Percentiles rank a stretch among this genome's conserved stretches.
These are phyloP conservation scores for Rhabdomys dilectus DNA, from an alignment of 2,113 vertebrate genomes.

Conservation along the genomic window DNA sequence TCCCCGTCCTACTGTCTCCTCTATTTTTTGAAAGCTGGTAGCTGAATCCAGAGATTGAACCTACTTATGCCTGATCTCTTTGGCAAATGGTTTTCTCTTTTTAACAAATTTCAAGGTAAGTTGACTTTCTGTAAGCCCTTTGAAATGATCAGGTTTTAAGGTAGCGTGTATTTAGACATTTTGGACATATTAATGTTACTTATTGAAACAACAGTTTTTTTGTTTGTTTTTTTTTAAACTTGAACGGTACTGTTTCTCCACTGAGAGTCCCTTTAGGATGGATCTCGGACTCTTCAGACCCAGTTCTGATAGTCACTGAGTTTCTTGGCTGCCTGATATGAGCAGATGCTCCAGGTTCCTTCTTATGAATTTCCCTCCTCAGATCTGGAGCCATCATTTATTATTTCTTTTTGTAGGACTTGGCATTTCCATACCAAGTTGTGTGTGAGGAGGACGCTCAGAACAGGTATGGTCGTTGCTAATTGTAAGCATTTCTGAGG, in stretches of 20 bases:
- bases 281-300: not conserved
- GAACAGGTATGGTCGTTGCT: not conserved
- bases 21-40: not conserved
- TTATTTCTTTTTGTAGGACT: not conserved
- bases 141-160: not conserved
- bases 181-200: not conserved
- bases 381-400: not conserved
- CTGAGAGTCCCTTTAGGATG: not conserved
- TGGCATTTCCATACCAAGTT: not conserved
- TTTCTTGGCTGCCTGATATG: not conserved
- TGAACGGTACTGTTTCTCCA: not conserved
- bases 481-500: not conserved
- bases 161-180: not conserved
- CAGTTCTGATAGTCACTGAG: no score
- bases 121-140: not conserved
- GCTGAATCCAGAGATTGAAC: not conserved
- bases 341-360: not conserved
- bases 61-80: not conserved
- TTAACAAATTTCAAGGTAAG: not conserved
- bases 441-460: not conserved
- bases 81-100: not conserved
- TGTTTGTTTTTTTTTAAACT: not conserved
- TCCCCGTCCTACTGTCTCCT: no score
- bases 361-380: not conserved
- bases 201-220: not conserved